phyloP scores from a whole-genome alignment of 2,888 invertebrate species.

The Agriopis aurantiaria region DNA sequence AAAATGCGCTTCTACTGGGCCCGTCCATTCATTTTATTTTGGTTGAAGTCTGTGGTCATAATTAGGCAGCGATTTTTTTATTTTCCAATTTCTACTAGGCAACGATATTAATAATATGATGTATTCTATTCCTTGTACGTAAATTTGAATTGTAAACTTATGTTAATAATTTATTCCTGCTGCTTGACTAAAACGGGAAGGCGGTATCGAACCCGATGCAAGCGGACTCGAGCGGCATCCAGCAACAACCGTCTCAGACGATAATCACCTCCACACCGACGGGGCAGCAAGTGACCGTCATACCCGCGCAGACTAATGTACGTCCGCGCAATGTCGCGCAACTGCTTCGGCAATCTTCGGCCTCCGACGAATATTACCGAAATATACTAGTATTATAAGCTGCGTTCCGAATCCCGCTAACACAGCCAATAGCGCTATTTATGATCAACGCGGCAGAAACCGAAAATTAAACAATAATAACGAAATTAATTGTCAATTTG shows the following conservation, averaged over 20 bases:
- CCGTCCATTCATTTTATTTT: no score
- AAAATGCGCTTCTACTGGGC: no score
- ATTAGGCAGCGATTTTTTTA: neutral
- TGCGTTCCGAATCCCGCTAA: slow-evolving; percentile 12
- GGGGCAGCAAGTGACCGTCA: slow-evolving; percentile 94
- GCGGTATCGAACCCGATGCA: slow-evolving; percentile 82
- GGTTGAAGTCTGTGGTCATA: no score
- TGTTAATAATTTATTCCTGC: slow-evolving; percentile 30
- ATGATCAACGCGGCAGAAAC: no score
- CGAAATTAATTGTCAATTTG: no score
- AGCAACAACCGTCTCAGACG: slow-evolving; percentile 83
- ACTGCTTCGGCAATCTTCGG: slow-evolving; percentile 67
- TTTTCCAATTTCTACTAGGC: neutral
- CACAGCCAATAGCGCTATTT: no score
- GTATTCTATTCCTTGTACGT: neutral
- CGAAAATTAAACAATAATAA: no score
- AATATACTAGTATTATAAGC: slow-evolving; percentile 47
- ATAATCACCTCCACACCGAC: slow-evolving; percentile 91
- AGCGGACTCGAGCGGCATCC: slow-evolving; percentile 67
- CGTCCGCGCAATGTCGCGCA: slow-evolving; percentile 71
- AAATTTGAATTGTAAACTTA: neutral
- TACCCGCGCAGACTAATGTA: slow-evolving; percentile 87
- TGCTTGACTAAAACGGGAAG: slow-evolving; percentile 56
- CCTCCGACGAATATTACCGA: slow-evolving; percentile 52
- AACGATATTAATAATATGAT: neutral